A percentile compares a stretch with the other conserved stretches of the same genome.
Evolutionary conservation across 2,113 vertebrate genomes (phyloP).

Genomic region (Sporophila hypoxantha): DNA sequence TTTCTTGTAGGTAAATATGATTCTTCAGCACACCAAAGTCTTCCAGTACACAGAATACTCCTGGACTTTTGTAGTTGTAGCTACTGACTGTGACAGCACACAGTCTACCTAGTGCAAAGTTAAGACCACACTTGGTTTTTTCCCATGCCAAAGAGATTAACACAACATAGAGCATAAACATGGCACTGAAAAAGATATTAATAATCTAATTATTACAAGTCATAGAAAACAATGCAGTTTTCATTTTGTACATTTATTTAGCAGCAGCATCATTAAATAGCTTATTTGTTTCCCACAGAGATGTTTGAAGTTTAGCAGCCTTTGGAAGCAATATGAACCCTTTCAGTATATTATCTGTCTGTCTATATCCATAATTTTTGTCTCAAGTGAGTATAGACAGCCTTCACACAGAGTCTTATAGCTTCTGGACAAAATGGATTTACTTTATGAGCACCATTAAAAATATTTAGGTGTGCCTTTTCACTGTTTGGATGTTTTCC

Average conservation of each 20-base stretch:
- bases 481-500: neutral
- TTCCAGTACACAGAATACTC: neutral
- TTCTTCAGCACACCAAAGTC: neutral
- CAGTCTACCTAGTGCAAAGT: neutral
- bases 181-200: neutral
- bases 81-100: neutral
- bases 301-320: neutral
- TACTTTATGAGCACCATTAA: neutral
- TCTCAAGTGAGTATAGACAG: neutral
- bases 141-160: neutral
- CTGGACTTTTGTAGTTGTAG: neutral
- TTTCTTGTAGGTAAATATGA: neutral
- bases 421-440: neutral
- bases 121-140: neutral
- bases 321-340: neutral
- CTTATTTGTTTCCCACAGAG: neutral
- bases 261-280: neutral
- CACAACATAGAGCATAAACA: neutral
- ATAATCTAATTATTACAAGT: neutral
- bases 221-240: neutral
- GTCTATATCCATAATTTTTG: neutral
- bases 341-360: neutral
- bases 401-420: neutral
- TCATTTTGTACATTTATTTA: neutral
- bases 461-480: neutral